Conservation (phyloP, 2,113 vertebrate species). For the Chrysochloris asiatica region DNA sequence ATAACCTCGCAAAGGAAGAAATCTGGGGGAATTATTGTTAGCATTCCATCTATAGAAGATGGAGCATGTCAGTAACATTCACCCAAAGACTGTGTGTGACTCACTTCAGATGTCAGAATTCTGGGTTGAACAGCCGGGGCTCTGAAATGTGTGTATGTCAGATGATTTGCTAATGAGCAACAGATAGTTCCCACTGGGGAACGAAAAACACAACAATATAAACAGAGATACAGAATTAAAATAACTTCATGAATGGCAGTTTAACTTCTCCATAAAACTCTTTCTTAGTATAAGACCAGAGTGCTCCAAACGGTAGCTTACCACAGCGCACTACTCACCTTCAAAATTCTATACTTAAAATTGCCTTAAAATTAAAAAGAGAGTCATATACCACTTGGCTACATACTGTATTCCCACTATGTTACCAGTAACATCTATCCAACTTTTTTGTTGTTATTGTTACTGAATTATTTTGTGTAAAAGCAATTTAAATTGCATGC, state of each 20-base stretch:
- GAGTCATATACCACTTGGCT: conserved; percentile 72
- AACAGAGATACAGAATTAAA: conserved; percentile 74
- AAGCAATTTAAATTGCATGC: conserved; percentile 66
- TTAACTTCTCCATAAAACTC: conserved; percentile 71
- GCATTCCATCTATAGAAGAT: conserved; percentile 63
- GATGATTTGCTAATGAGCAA: conserved; percentile 66
- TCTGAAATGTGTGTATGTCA: conserved; percentile 71
- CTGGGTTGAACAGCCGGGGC: conserved; percentile 63
- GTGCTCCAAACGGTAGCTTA: conserved; percentile 73
- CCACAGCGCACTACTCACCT: conserved; percentile 53
- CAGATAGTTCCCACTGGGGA: conserved; percentile 52
- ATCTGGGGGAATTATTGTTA: conserved; percentile 61
- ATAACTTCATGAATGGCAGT: conserved; percentile 81
- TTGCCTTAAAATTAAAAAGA: conserved; percentile 72
- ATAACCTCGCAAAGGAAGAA: conserved; percentile 54
- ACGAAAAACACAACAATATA: conserved; percentile 72
- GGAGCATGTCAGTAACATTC: conserved; percentile 61
- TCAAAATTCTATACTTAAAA: conserved; percentile 76
- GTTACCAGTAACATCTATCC: conserved; percentile 65
- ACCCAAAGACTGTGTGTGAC: conserved; percentile 53
- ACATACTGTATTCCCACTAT: conserved; percentile 58
- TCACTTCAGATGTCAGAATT: conserved; percentile 76
- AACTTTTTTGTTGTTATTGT: conserved; percentile 66
- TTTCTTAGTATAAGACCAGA: conserved; percentile 57
- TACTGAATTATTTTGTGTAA: conserved; percentile 67